phyloP scores from a whole-genome alignment of 2,888 invertebrate species.

The Xylophagus ater region DNA sequence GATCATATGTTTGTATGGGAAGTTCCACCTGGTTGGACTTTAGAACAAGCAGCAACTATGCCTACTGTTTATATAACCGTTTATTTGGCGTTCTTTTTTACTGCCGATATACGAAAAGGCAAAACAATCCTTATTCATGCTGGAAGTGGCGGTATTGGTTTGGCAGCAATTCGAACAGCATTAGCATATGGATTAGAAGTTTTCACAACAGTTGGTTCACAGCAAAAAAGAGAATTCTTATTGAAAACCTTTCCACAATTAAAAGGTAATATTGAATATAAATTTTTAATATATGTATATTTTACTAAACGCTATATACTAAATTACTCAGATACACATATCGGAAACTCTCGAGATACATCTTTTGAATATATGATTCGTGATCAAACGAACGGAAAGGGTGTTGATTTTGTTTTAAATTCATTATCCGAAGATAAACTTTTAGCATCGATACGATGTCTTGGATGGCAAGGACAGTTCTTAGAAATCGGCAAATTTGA shows the following conservation, averaged over 20 bases:
- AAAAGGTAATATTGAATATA: slow-evolving; percentile 38
- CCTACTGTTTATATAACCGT: slow-evolving; percentile 69
- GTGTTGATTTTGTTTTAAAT: slow-evolving; percentile 86
- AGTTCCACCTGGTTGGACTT: slow-evolving; percentile 58
- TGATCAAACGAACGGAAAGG: slow-evolving; percentile 66
- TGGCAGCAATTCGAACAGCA: slow-evolving; percentile 65
- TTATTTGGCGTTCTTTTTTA: slow-evolving; percentile 43
- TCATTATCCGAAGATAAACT: slow-evolving; percentile 88
- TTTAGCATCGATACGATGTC: slow-evolving; percentile 53
- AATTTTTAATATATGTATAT: background rate
- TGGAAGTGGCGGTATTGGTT: slow-evolving; percentile 62
- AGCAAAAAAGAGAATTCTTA: slow-evolving; percentile 52
- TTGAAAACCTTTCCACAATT: slow-evolving; percentile 43
- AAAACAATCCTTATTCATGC: slow-evolving; percentile 45
- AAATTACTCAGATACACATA: slow-evolving; percentile 46
- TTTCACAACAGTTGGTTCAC: slow-evolving; percentile 59
- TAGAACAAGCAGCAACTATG: slow-evolving; percentile 64
- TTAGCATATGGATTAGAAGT: slow-evolving; percentile 52
- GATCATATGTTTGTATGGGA: slow-evolving; percentile 44
- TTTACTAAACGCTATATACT: background rate
- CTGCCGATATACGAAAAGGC: slow-evolving; percentile 30
- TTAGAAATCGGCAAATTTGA: slow-evolving; percentile 83
- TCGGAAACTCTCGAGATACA: slow-evolving; percentile 77
- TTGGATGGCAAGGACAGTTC: slow-evolving; percentile 54
- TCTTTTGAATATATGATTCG: slow-evolving; percentile 80